Evolutionary conservation across 2,888 invertebrate species (phyloP), one percentile per base, ranked within the genome.

Genomic region (Athetis lepigone): DNA sequence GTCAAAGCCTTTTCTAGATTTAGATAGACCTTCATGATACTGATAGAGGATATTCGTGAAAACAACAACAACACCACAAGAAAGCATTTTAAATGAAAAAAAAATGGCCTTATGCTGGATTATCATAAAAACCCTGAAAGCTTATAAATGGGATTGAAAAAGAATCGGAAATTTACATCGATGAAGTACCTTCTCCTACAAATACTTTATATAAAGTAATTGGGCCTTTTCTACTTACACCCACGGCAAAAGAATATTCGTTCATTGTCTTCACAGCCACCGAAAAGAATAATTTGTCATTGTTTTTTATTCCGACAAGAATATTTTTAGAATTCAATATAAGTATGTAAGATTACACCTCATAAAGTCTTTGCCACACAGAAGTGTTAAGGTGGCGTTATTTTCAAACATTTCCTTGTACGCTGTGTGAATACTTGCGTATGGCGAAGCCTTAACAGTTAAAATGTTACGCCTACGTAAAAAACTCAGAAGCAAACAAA

Each of bases 321-420:
- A 27, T 45, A 61, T 61, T 60, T 33, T 21, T 21, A 21, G 27
- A 45, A 13, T 9, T 45, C n/a, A n/a, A n/a, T n/a, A 16, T n/a
- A 21, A 11, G 40, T 33, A 9, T 9, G 3, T 1, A 33, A 59
- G 4, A 19, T 11, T 11, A 4, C 27, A 25, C 43, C 9, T 2
- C 11, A 13, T n/a, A n/a, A n/a, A n/a, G n/a, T n/a, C n/a, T n/a
- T n/a, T n/a, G n/a, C n/a, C n/a, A n/a, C n/a, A n/a, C n/a, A n/a
- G n/a, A n/a, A n/a, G n/a, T n/a, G n/a, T n/a, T n/a, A n/a, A n/a
- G n/a, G n/a, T n/a, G n/a, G n/a, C n/a, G n/a, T n/a, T n/a, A n/a
- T n/a, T n/a, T n/a, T n/a, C n/a, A n/a, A n/a, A n/a, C n/a, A n/a
- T n/a, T n/a, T n/a, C n/a, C n/a, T n/a, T n/a, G n/a, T n/a, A n/a